A percentile compares a stretch with the other conserved stretches of the same genome.
These are phyloP conservation scores for Boulengeromyrus knoepffleri DNA, from an alignment of 2,113 vertebrate genomes.

Conservation along the genomic window DNA sequence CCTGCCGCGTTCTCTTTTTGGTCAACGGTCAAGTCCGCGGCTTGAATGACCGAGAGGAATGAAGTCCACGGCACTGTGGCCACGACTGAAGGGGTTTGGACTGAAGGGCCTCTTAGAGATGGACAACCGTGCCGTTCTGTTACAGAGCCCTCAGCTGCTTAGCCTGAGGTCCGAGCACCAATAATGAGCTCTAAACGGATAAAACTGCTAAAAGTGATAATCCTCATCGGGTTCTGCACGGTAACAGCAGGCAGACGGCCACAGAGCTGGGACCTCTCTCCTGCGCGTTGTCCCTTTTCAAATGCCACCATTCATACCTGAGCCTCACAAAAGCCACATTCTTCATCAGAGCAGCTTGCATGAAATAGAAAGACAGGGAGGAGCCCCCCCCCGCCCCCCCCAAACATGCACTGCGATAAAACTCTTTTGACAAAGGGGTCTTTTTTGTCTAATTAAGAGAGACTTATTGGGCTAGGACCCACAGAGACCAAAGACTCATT, in stretches of 20 bases:
- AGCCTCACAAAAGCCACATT: neutral
- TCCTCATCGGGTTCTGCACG: neutral
- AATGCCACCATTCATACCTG: neutral
- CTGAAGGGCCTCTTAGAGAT: neutral
- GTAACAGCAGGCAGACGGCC: neutral
- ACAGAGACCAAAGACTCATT: conserved; percentile 24
- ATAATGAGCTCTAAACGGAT: neutral
- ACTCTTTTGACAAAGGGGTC: conserved; percentile 18
- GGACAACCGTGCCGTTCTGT: neutral
- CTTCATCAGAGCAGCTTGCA: neutral
- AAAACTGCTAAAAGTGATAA: neutral
- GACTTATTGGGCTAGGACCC: conserved; percentile 17
- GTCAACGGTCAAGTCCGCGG: neutral
- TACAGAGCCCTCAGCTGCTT: neutral
- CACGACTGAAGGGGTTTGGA: neutral
- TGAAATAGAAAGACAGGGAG: neutral
- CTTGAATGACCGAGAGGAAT: neutral
- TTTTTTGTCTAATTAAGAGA: conserved; percentile 22
- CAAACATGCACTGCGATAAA: conserved; percentile 10
- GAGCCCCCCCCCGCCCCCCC: neutral
- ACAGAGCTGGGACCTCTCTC: neutral
- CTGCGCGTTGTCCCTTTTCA: neutral
- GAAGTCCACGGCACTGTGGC: neutral
- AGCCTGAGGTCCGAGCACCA: neutral
- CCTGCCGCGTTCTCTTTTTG: neutral